A percentile compares a stretch with the other conserved stretches of the same genome.
Evolutionary conservation across 2,888 invertebrate genomes (phyloP).

Genomic region (Melangyna quadrimaculata): DNA sequence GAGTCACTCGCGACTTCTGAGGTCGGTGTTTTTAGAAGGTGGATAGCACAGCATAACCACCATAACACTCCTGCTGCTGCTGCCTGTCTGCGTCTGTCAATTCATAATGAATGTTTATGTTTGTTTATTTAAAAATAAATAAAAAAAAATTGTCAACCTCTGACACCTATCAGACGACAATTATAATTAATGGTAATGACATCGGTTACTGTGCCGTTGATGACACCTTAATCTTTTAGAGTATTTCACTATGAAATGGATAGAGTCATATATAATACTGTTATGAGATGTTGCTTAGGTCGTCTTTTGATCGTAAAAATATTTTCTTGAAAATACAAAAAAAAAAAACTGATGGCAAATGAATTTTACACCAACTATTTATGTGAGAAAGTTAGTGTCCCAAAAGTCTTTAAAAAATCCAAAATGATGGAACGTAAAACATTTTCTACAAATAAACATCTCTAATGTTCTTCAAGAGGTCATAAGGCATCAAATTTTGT

Average conservation of each 20-base stretch:
- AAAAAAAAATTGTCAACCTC: constrained; percentile 44
- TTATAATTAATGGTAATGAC: constrained; percentile 64
- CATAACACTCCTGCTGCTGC: background rate
- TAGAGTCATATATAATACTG: background rate
- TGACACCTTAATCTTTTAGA: constrained; percentile 33
- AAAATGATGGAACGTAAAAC: background rate
- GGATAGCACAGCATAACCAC: background rate
- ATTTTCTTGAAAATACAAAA: background rate
- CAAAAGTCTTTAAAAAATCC: background rate
- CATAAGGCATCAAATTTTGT: background rate
- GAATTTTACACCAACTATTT: background rate
- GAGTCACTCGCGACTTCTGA: background rate
- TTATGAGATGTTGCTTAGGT: background rate
- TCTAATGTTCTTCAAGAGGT: background rate
- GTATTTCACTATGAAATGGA: constrained; percentile 1
- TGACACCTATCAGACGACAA: constrained; percentile 63
- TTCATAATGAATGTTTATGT: constrained; percentile 14
- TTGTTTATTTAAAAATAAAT: background rate
- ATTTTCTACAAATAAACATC: too few relatives aligned
- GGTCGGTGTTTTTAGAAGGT: constrained; percentile 1
- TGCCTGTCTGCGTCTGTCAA: background rate
- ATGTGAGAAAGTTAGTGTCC: background rate
- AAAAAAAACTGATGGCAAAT: background rate
- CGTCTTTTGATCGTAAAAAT: background rate
- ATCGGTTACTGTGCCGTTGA: constrained; percentile 22